Percentiles rank a stretch among this genome's conserved stretches.
phyloP scores from a whole-genome alignment of 1,140 invertebrate species.

The Drosophila lacteicornis region DNA sequence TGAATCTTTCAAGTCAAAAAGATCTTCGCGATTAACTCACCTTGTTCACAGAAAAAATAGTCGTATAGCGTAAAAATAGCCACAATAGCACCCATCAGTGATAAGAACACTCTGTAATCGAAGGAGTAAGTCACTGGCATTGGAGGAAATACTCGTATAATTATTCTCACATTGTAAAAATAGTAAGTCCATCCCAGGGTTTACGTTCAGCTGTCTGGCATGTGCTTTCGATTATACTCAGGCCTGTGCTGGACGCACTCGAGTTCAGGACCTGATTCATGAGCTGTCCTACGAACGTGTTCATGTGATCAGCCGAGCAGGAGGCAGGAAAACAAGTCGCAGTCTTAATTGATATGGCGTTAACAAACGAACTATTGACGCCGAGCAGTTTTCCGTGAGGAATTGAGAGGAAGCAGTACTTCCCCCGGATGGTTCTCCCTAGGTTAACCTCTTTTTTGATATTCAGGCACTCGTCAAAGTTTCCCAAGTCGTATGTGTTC shows the following conservation, averaged over 20 bases:
- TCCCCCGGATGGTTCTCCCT: slow-evolving; percentile 29
- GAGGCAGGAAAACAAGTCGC: slow-evolving; percentile 31
- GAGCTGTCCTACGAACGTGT: neutral
- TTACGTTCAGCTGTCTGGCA: slow-evolving; percentile 28
- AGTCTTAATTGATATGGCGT: neutral
- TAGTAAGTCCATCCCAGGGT: slow-evolving; percentile 46
- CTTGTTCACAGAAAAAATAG: slow-evolving; percentile 48
- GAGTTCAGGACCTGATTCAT: slow-evolving; percentile 11
- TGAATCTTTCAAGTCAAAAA: neutral
- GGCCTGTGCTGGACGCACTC: neutral
- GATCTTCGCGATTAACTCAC: slow-evolving; percentile 20
- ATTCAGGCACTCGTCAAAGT: slow-evolving; percentile 59
- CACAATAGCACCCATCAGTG: slow-evolving; percentile 19
- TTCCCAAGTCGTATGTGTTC: slow-evolving; percentile 50
- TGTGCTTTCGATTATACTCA: slow-evolving; percentile 11
- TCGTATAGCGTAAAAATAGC: slow-evolving; percentile 49
- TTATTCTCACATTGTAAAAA: slow-evolving; percentile 59
- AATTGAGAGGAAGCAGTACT: slow-evolving; percentile 41
- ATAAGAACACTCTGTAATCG: slow-evolving; percentile 43
- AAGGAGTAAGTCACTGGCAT: neutral
- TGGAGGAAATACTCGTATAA: neutral
- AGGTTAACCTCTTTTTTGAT: slow-evolving; percentile 12
- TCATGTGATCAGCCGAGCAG: slow-evolving; percentile 24
- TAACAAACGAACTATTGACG: neutral
- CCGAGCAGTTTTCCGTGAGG: neutral